Percentiles rank a stretch among this genome's conserved stretches.
phyloP scores from a whole-genome alignment of 2,797 vertebrate species.

The Petrocephalus sullivani region DNA sequence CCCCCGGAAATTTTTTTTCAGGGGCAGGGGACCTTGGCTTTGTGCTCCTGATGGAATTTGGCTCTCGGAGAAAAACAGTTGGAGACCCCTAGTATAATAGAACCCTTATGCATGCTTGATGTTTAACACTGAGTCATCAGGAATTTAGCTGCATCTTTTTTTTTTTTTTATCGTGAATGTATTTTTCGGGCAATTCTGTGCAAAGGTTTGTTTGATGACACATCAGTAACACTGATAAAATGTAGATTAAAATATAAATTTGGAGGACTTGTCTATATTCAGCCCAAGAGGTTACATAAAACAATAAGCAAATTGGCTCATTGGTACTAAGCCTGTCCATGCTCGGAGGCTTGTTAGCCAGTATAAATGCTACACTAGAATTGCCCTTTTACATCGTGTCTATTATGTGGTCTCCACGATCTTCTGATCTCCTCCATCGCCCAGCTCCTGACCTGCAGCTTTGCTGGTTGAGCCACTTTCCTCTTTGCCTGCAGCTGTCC shows the following conservation, averaged over 20 bases:
- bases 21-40: not conserved
- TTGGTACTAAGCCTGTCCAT: not conserved
- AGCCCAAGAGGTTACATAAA: not conserved
- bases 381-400: not conserved
- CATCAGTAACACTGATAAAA: not conserved
- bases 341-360: not conserved
- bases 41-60: not conserved
- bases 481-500: conserved; percentile 57
- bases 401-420: not conserved
- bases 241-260: not conserved
- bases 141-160: not conserved
- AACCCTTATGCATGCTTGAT: not conserved
- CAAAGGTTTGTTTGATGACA: not conserved
- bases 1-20: not conserved
- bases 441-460: conserved; percentile 63
- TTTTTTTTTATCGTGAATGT: not conserved
- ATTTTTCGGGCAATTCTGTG: not conserved
- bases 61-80: not conserved
- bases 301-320: not conserved
- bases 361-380: not conserved
- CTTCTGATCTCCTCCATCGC: not conserved
- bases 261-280: not conserved
- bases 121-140: not conserved
- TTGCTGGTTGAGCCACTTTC: conserved; percentile 53
- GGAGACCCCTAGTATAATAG: not conserved